Base-by-base conservation (phyloP, 2,113 vertebrate species). In the Aramus guarauna region DNA sequence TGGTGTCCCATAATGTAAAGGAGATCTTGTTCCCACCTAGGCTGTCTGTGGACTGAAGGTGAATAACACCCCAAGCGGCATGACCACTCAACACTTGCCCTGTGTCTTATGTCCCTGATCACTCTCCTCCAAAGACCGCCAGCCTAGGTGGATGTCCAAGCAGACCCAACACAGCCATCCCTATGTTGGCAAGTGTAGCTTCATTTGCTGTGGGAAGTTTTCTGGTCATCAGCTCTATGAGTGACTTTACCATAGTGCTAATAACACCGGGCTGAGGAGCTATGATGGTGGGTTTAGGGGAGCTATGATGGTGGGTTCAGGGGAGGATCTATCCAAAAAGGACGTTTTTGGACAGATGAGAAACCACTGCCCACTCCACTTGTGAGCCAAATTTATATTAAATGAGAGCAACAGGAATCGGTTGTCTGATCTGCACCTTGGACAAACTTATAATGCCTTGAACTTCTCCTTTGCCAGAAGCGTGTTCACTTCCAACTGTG, bases 61-160 rank as follows among this genome's bases (percentile, higher is more conserved):
- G 7, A 29, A 18, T 55, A 55, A 60, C 67, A 39, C 6, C 22
- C 13, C 2, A 2, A 26, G 36, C 1, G 1, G 7, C 19, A 3
- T 8, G 6, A 58, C 11, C 34, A 36, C 3, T 15, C 64, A 64
- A 10, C 18, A 3, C 11, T 60, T 26, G 24, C 5, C 24, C 21
- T 1, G 0, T 43, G 66, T 64, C 48, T 74, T 17, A 12, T 5
- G n/a, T 24, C 55, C 30, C 27, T 26, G 27, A 39, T 16, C 27
- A 1, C 27, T 16, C 22, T 58, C 19, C 52, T 53, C 67, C 52
- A 47, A 47, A 53, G 60, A 26, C 56, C 41, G 34, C 36, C 36
- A 36, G 36, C 9, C 26, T 39, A n/a, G 16, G 37, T 39, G 59
- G 37, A 41, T 16, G 6, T 69, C 45, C 45, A 75, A 32, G 23